Conservation (phyloP, 2,113 vertebrate species). For the Acanthisitta chloris region DNA sequence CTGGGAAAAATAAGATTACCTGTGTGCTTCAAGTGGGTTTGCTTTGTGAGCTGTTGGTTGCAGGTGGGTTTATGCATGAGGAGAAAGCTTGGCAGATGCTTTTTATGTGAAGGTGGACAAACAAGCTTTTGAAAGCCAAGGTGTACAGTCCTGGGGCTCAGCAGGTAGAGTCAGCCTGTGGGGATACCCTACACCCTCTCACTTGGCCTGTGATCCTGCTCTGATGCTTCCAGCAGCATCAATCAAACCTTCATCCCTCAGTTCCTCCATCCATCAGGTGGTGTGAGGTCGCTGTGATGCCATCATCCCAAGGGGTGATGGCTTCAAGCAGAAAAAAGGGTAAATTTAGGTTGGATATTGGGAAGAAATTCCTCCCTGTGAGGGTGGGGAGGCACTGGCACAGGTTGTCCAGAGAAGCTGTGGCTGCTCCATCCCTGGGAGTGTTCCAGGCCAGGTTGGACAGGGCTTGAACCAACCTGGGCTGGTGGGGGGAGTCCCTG, state of each 20-base stretch:
- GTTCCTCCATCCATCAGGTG: background rate
- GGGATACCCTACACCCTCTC: background rate
- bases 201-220: background rate
- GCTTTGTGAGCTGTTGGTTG: background rate
- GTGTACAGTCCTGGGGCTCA: rapidly evolving
- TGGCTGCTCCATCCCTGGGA: background rate
- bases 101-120: background rate
- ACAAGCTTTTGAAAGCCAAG: background rate
- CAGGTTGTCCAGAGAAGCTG: background rate
- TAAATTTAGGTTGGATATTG: background rate
- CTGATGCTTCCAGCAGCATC: background rate
- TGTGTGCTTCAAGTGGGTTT: background rate
- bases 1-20: background rate
- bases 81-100: background rate
- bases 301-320: background rate
- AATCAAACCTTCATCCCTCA: background rate
- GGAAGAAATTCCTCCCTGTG: background rate
- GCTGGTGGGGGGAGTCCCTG: background rate
- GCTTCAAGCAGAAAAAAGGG: background rate
- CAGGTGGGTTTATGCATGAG: background rate
- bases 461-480: rapidly evolving
- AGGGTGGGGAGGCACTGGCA: background rate
- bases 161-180: background rate
- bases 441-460: background rate
- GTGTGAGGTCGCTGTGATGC: background rate